Conservation (phyloP, 2,113 vertebrate genomes). For the Tilapia sparmanii region DNA sequence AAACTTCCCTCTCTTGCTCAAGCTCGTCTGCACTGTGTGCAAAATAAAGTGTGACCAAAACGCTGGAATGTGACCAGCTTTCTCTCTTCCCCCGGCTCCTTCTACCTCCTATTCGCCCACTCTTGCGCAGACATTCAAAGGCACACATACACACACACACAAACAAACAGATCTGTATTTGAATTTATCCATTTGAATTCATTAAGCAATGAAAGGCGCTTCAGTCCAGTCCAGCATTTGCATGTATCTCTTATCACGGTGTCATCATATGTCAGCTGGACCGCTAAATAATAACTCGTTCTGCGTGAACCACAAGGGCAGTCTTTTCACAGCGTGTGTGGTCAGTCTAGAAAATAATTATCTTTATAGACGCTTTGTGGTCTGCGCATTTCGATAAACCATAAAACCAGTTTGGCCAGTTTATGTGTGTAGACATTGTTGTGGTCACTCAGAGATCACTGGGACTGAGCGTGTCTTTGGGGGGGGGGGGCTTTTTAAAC, state of each 20-base stretch:
- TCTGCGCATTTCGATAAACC: not conserved
- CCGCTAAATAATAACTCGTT: not conserved
- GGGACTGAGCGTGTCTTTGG: not conserved
- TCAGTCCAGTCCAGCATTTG: slow-evolving; percentile 34
- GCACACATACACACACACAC: not conserved
- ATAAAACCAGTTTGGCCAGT: not conserved
- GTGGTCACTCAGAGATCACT: slow-evolving; percentile 15
- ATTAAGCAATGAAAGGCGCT: slow-evolving; percentile 30
- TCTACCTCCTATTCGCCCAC: not conserved
- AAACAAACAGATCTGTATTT: not conserved
- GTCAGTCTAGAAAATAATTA: not conserved
- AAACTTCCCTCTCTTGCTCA: not conserved
- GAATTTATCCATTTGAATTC: slow-evolving; percentile 42
- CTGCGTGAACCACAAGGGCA: not conserved
- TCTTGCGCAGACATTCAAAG: not conserved
- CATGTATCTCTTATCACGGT: slow-evolving; percentile 30
- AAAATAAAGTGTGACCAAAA: slow-evolving; percentile 2
- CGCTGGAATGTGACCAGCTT: slow-evolving; percentile 11
- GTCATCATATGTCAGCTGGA: slow-evolving; percentile 32
- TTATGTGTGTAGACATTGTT: slow-evolving; percentile 13
- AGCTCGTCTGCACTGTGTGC: not conserved
- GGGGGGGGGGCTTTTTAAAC: slow-evolving; percentile 34
- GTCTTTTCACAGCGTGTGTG: not conserved
- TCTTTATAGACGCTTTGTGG: not conserved
- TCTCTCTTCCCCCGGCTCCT: not conserved